Evolutionary conservation across 2,113 vertebrate genomes (phyloP).

Genomic region (Caracal caracal): DNA sequence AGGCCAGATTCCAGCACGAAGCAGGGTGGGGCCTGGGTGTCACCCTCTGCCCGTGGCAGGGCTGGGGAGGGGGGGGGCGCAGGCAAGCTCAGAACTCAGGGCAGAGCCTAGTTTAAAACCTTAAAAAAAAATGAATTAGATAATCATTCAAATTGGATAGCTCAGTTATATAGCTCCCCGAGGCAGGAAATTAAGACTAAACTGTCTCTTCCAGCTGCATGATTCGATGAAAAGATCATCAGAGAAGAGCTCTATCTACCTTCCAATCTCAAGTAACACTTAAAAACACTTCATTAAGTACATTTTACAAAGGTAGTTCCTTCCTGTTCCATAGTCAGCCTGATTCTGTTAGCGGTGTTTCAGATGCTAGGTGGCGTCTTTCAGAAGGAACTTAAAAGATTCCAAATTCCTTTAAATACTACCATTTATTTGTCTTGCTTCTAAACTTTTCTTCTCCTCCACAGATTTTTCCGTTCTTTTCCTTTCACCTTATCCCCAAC

Average conservation of each 20-base stretch:
- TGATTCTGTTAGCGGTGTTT: not conserved
- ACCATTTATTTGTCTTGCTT: constrained; percentile 35
- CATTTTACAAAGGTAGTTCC: not conserved
- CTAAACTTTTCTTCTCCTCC: not conserved
- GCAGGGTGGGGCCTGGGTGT: not conserved
- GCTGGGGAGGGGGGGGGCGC: not conserved
- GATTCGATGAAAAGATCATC: constrained; percentile 10
- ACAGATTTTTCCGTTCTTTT: not conserved
- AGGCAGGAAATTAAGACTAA: not conserved
- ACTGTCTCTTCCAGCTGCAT: not conserved
- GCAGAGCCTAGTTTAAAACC: not conserved
- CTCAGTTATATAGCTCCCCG: not conserved
- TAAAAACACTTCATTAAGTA: not conserved
- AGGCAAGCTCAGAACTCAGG: not conserved
- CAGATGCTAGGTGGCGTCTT: not conserved
- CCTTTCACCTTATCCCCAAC: not conserved
- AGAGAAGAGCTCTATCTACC: not conserved
- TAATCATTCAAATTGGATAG: not conserved
- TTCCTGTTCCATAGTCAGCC: not conserved
- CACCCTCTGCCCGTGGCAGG: rapidly evolving
- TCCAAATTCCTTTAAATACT: not conserved
- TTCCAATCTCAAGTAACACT: not conserved
- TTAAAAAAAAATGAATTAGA: constrained; percentile 12
- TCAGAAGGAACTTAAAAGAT: not conserved
- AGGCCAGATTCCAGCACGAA: not conserved